Evolutionary conservation across 2,797 vertebrate genomes (phyloP).

Genomic region (Pipistrellus kuhlii): DNA sequence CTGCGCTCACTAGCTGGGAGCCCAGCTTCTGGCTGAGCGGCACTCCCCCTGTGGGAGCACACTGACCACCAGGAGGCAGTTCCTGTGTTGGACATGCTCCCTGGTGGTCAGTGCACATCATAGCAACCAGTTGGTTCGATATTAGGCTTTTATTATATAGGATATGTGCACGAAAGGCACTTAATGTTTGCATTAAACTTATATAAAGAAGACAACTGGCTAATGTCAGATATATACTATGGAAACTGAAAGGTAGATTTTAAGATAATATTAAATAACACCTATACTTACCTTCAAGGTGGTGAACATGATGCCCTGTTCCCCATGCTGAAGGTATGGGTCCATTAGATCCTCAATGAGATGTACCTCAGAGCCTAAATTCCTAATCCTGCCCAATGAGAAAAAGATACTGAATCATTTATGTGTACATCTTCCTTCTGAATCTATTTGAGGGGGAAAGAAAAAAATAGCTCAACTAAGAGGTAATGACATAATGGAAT

Average conservation of each 20-base stretch:
- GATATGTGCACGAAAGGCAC: neutral
- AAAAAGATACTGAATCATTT: slow-evolving; percentile 28
- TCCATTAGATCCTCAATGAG: slow-evolving; percentile 99
- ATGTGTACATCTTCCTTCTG: neutral
- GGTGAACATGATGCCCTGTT: slow-evolving; percentile 99
- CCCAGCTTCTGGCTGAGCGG: no score
- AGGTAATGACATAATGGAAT: neutral
- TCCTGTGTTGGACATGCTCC: no score
- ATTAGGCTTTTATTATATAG: no score
- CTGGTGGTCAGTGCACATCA: no score
- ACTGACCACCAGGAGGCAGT: no score
- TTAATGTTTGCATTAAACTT: neutral
- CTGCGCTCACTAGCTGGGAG: no score
- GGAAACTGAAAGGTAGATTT: neutral
- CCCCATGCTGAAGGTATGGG: slow-evolving; percentile 97
- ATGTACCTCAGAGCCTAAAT: slow-evolving; percentile 97
- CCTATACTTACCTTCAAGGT: slow-evolving; percentile 93
- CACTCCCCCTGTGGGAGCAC: no score
- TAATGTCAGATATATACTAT: neutral
- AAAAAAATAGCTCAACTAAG: neutral
- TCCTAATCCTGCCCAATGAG: slow-evolving; percentile 92
- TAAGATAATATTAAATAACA: neutral
- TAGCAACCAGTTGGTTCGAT: no score
- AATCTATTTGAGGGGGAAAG: slow-evolving; percentile 38
- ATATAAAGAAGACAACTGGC: neutral